Evolutionary conservation across 2,888 invertebrate genomes (phyloP).

Genomic region (Andrena fulva): DNA sequence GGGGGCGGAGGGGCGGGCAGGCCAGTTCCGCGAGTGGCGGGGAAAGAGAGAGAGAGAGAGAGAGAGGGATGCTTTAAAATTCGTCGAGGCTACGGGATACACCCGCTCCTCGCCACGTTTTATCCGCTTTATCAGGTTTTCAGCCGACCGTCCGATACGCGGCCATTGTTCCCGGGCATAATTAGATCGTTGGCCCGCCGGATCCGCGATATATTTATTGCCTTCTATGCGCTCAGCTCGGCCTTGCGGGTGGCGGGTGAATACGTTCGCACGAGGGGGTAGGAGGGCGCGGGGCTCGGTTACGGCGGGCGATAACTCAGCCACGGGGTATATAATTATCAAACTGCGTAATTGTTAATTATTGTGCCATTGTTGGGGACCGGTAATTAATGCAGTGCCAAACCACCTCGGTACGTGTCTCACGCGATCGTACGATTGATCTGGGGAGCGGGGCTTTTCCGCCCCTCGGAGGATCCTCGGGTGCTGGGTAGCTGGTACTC

Average conservation of each 20-base stretch:
- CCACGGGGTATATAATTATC: conserved; percentile 81
- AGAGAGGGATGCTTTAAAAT: conserved; percentile 34
- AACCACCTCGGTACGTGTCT: conserved; percentile 71
- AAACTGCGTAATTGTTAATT: conserved; percentile 83
- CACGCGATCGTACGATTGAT: conserved; percentile 74
- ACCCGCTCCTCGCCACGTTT: conserved; percentile 32
- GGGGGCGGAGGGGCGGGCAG: conserved; percentile 13
- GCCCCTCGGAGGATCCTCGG: conserved; percentile 23
- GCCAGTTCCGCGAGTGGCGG: neutral
- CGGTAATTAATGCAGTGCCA: conserved; percentile 80
- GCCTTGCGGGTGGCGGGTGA: conserved; percentile 31
- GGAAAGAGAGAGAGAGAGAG: neutral
- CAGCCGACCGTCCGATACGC: conserved; percentile 52
- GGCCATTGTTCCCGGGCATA: conserved; percentile 61
- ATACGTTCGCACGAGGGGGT: conserved; percentile 10
- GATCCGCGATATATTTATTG: conserved; percentile 62
- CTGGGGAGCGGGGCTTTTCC: conserved; percentile 31
- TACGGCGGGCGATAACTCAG: conserved; percentile 77
- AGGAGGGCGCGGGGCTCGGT: conserved; percentile 22
- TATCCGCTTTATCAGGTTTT: conserved; percentile 63
- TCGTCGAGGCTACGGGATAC: conserved; percentile 23
- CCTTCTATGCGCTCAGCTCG: conserved; percentile 45
- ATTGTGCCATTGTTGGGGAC: conserved; percentile 80
- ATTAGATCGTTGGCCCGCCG: conserved; percentile 62
- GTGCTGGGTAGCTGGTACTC: neutral